Base-by-base conservation (phyloP, 2,797 vertebrate genomes). In the Danio albolineatus region DNA sequence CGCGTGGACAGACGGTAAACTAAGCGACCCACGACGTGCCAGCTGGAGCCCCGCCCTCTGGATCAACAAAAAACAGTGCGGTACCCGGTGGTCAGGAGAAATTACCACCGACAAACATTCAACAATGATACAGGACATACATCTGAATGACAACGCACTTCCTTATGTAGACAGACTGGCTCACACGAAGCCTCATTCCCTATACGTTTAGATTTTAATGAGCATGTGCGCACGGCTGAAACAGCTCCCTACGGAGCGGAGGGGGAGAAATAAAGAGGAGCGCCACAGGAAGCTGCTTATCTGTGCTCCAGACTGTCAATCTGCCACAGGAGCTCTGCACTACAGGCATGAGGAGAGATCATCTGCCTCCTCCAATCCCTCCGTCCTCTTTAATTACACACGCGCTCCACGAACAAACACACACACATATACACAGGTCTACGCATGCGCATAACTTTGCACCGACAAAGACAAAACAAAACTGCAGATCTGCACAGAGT, bases 261-360 rank as follows among this genome's bases (percentile, higher is more conserved):
- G 64, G 38, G 69, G 56, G 61, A 73, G 61, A 54, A 72, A 65
- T 56, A 75, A 61, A 57, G 75, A 72, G 71, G 61, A 71, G 21
- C 56, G 28, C 56, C 49, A 69, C 67, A 69, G 74, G 36, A 73
- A 59, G 36, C 81, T 83, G 62, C 48, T 80, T 82, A 77, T 85
- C 73, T 79, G 61, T 70, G 81, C 62, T 80, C 79, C 77, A 77
- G 73, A 70, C 78, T 85, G 78, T 76, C 74, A 83, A 83, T 83
- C 71, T 80, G 54, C 82, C 67, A 64, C n/a, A 70, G 49, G 69
- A 81, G 60, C 74, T 65, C 67, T 73, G 73, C 73, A 81, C 79
- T 85, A 81, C 59, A 82, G 81, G 60, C 71, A 74, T 64, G 73
- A 84, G 61, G 71, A 82, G 81, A 83, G 83, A 84, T 76, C 83